Evolutionary conservation across 2,888 invertebrate species (phyloP), one percentile per base, ranked within the genome.

Genomic region (Parthenolecanium corni): DNA sequence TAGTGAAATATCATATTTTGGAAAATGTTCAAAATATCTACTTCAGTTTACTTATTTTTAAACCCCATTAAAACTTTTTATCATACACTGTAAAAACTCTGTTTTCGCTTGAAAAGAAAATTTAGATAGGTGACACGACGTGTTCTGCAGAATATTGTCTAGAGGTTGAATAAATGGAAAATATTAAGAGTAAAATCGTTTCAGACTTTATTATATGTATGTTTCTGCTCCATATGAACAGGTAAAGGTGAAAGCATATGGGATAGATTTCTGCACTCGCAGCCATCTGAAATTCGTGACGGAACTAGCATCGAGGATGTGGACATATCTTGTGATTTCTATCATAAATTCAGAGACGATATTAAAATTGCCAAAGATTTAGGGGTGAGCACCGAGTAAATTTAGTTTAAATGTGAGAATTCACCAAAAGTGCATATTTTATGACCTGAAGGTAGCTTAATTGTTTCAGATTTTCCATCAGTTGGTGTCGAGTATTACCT

Each of bases 241-340:
- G 82, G 79, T 9, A 82, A 82, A 74, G 78, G 80, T 1, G 79
- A 79, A 68, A 82, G 77, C 69, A 80, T 83, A 21, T 85, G 85
- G 86, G 86, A 86, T 71, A 75, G 75, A 6, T 80, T 81, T 68
- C 78, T 80, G 0, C 82, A 82, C 68, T 69, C 71, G 4, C 69
- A 76, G 44, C 76, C 78, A 0, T 77, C 80, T 1, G 69, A 76
- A 0, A 76, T 84, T 4, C 14, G 52, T 44, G 62, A 83, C 69
- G 74, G 74, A 47, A 72, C 74, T 9, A 31, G 9, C 5, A 9
- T 31, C 5, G 31, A 31, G 16, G 81, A 76, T 24, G 84, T 80
- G 0, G 82, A 84, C 69, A 73, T 81, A 0, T 80, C 84, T 0
- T 80, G 80, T 64, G 82, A 85, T 70, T 81, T 83, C 38, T 85